Conservation (phyloP, 2,797 vertebrate genomes). For the Lepidocolaptes lacrymiger region DNA sequence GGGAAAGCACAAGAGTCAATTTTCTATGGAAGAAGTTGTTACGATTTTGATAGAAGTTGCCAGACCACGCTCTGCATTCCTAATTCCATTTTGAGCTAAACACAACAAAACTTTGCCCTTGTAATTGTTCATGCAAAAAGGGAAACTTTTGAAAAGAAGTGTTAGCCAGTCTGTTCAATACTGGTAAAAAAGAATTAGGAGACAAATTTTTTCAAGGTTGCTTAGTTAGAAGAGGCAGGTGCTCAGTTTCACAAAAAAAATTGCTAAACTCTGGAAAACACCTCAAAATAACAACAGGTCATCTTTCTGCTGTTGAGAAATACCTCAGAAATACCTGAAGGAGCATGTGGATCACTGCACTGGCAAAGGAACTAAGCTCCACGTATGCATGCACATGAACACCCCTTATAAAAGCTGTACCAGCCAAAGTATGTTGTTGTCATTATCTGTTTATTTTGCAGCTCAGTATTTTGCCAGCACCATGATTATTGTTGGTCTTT, state of each 20-base stretch:
- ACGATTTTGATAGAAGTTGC: neutral
- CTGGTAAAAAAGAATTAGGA: neutral
- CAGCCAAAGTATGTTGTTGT: neutral
- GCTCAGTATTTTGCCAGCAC: conserved; percentile 86
- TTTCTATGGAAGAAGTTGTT: neutral
- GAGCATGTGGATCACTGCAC: neutral
- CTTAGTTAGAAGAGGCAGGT: neutral
- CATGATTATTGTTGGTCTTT: conserved; percentile 84
- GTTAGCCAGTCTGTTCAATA: neutral
- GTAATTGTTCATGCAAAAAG: neutral
- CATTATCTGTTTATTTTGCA: conserved; percentile 60
- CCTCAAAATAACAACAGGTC: neutral
- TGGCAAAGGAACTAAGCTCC: neutral
- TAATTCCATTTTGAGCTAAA: neutral
- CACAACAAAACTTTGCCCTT: neutral
- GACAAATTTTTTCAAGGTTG: neutral
- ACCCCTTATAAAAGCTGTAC: neutral
- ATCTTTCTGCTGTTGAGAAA: neutral
- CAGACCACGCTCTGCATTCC: neutral
- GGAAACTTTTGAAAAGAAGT: neutral
- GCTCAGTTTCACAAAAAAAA: neutral
- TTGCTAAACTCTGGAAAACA: neutral
- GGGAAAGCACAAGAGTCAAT: neutral
- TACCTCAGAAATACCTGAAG: neutral
- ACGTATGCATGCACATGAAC: neutral